A percentile compares a stretch with the other conserved stretches of the same genome.
phyloP scores from a whole-genome alignment of 2,888 invertebrate species.

The Mesochorus sp. region DNA sequence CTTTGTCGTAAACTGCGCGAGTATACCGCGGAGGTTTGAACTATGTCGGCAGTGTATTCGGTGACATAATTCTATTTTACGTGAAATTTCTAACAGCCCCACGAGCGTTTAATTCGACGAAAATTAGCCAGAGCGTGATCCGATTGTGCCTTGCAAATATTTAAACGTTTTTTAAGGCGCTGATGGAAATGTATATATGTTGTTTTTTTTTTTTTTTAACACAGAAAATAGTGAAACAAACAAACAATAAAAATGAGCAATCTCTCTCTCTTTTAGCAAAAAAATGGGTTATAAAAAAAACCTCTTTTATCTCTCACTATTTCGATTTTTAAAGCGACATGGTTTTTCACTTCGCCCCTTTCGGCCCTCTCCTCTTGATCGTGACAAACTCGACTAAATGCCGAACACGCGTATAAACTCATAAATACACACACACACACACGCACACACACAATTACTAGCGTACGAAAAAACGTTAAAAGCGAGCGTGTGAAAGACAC shows the following conservation, averaged over 20 bases:
- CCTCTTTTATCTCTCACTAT: background rate
- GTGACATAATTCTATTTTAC: slow-evolving; percentile 30
- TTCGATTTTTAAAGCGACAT: background rate
- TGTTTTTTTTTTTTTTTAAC: too few species aligned
- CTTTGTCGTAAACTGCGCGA: slow-evolving; percentile 47
- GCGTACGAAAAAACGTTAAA: background rate
- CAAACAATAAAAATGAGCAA: too few species aligned
- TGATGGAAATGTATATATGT: too few species aligned
- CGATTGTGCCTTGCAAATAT: slow-evolving; percentile 1
- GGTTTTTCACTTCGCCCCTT: background rate
- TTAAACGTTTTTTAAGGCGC: too few species aligned
- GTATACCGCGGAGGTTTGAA: slow-evolving; percentile 20
- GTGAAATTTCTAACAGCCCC: slow-evolving; percentile 5
- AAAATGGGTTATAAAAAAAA: background rate
- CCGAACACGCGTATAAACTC: background rate
- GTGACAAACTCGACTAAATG: slow-evolving; percentile 22
- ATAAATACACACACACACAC: background rate
- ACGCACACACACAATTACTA: too few species aligned
- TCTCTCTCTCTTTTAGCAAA: too few species aligned
- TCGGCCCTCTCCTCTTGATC: background rate
- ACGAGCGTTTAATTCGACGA: slow-evolving; percentile 35
- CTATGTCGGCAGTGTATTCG: slow-evolving; percentile 19
- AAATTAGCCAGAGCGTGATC: background rate
- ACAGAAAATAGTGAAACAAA: too few species aligned
- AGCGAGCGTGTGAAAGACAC: background rate